Conservation (phyloP, 1,140 invertebrate species). For the Drosophila setifemur region DNA sequence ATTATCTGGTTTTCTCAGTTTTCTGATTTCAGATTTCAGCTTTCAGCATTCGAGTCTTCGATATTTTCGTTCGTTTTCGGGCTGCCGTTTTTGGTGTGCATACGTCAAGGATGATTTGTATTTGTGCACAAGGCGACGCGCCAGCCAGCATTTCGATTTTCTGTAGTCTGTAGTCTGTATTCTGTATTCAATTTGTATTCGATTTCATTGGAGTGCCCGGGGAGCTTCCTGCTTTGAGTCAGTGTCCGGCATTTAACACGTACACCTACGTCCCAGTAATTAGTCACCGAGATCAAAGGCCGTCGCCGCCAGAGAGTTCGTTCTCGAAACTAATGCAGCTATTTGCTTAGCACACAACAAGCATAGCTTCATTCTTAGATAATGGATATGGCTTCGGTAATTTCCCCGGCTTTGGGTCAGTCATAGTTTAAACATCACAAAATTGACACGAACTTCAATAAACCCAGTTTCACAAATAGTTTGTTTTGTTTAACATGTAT, state of each 20-base stretch:
- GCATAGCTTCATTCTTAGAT: conserved; percentile 21
- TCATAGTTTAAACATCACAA: too few relatives aligned
- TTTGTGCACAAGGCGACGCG: conserved; percentile 53
- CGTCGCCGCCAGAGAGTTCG: not conserved
- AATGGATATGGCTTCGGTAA: too few relatives aligned
- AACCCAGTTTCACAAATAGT: too few relatives aligned
- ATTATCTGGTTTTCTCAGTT: conserved; percentile 30
- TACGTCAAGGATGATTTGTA: conserved; percentile 78
- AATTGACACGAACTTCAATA: too few relatives aligned
- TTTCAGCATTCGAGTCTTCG: not conserved
- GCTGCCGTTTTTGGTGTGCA: conserved; percentile 75
- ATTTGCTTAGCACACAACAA: conserved; percentile 38
- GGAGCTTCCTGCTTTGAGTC: conserved; percentile 36
- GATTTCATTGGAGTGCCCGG: not conserved
- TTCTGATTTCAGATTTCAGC: conserved; percentile 8
- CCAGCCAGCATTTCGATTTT: conserved; percentile 24
- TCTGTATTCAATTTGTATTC: conserved; percentile 41
- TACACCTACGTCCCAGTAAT: conserved; percentile 33
- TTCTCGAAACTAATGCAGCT: conserved; percentile 40
- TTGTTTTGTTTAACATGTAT: too few relatives aligned
- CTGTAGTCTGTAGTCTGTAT: too few relatives aligned
- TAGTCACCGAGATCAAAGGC: conserved; percentile 40
- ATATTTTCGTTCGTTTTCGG: not conserved
- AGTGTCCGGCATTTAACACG: conserved; percentile 38
- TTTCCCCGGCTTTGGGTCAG: too few relatives aligned